Percentiles rank a stretch among this genome's conserved stretches.
Conservation (phyloP, 2,888 invertebrate genomes). For the Adineta ricciae region DNA sequence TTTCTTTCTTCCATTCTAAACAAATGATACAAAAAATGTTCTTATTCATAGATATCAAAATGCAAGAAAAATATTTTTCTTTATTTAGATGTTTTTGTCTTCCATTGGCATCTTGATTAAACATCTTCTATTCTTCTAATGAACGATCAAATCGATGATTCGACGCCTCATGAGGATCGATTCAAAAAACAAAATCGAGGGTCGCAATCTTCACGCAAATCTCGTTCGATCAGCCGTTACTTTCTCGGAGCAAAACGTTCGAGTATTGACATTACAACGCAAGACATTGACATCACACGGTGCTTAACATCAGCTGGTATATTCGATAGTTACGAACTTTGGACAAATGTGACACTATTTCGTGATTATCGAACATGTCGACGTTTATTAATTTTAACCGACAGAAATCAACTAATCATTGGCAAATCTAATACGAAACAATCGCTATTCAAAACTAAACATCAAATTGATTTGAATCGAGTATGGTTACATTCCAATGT, state of each 20-base stretch:
- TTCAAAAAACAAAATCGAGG: not conserved
- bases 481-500: not conserved
- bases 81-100: not conserved
- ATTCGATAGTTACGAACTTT: not conserved
- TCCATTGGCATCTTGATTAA: not conserved
- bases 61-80: not conserved
- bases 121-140: not conserved
- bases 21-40: not conserved
- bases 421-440: not conserved
- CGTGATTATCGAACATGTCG: not conserved
- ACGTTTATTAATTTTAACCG: not conserved
- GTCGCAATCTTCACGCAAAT: not conserved
- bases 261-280: not conserved
- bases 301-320: not conserved
- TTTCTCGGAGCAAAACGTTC: constrained; percentile 4
- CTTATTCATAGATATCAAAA: not conserved
- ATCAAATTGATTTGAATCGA: not conserved
- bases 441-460: not conserved
- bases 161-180: not conserved
- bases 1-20: not conserved
- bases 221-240: constrained; percentile 3
- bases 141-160: not conserved
- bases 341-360: not conserved
- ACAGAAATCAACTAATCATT: not conserved
- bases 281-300: not conserved